Conservation (phyloP, 2,888 invertebrate genomes). For the Craniophora ligustri region DNA sequence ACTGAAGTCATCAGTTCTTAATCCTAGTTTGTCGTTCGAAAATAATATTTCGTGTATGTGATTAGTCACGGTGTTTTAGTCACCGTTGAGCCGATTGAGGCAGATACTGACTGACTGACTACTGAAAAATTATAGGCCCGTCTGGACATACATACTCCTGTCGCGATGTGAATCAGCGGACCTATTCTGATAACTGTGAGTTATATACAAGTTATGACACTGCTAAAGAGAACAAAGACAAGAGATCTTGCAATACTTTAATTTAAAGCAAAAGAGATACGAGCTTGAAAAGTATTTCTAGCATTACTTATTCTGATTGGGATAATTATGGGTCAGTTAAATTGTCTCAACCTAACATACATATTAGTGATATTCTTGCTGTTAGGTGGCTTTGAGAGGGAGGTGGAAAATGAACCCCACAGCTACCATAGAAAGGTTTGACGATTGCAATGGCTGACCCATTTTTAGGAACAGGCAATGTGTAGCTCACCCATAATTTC, state of each 20-base stretch:
- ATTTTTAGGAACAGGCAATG: no score
- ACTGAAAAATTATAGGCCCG: constrained; percentile 43
- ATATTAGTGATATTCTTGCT: no score
- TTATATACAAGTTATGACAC: background rate
- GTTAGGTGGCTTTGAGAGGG: no score
- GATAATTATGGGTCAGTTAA: no score
- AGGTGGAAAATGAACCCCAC: no score
- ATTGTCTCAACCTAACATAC: no score
- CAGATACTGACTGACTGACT: no score
- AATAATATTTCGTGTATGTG: constrained; percentile 27
- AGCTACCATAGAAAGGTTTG: no score
- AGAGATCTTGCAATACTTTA: background rate
- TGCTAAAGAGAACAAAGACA: background rate
- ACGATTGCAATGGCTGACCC: no score
- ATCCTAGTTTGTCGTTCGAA: constrained; percentile 24
- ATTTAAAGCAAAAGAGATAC: background rate
- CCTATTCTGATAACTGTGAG: constrained; percentile 44
- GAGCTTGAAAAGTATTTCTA: background rate
- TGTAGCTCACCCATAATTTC: no score
- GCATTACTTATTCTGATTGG: no score
- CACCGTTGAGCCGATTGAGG: constrained; percentile 23
- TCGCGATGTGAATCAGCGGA: constrained; percentile 22
- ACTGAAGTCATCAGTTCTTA: constrained; percentile 13
- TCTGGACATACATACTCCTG: constrained; percentile 38
- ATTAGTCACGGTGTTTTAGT: constrained; percentile 51